These are phyloP conservation scores for Bryconaethiops microstoma DNA, from an alignment of 2,797 vertebrate species.

Conservation along the genomic window DNA sequence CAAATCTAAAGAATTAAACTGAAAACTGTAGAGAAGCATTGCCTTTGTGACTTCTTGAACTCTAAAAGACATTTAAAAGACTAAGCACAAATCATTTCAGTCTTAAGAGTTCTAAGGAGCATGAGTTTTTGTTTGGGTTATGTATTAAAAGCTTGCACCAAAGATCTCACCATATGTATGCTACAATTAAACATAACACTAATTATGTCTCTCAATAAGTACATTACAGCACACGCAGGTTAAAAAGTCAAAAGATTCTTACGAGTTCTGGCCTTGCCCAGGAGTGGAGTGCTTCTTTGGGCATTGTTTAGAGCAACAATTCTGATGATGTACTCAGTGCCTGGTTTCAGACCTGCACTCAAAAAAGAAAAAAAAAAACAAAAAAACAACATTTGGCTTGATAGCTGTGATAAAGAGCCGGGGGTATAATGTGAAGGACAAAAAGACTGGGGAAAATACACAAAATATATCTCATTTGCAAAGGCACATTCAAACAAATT, in stretches of 20 bases:
- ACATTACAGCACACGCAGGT: not conserved
- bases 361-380: slow-evolving; percentile 28
- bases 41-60: not conserved
- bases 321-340: slow-evolving; percentile 89
- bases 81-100: not conserved
- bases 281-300: slow-evolving; percentile 88
- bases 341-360: slow-evolving; percentile 87
- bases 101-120: not conserved
- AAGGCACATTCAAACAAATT: not conserved
- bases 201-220: not conserved
- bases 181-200: not conserved
- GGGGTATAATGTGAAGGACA: not conserved
- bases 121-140: not conserved
- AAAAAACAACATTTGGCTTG: not conserved
- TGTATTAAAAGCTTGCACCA: slow-evolving; percentile 11
- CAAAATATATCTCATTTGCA: not conserved
- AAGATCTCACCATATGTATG: not conserved
- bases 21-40: not conserved
- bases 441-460: not conserved
- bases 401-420: not conserved
- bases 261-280: slow-evolving; percentile 94
- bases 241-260: slow-evolving; percentile 63
- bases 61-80: slow-evolving; percentile 14
- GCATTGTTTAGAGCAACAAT: slow-evolving; percentile 89
- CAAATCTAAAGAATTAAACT: not conserved